Percentiles rank a stretch among this genome's conserved stretches.
Evolutionary conservation across 2,113 vertebrate species (phyloP).

Genomic region (Macaca fascicularis): DNA sequence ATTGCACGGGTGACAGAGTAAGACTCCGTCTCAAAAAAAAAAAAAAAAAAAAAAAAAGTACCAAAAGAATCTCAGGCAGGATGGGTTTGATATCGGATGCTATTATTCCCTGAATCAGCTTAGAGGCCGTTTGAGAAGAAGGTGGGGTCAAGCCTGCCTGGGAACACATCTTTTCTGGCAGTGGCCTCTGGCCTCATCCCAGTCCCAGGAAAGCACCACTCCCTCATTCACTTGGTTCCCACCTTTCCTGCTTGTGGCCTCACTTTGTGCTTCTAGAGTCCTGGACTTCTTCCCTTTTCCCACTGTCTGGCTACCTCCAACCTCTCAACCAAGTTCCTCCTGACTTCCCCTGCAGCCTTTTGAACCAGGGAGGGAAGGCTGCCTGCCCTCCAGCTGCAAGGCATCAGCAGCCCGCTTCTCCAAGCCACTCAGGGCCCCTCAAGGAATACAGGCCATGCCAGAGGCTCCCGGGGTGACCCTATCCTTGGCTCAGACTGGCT

Average conservation of each 20-base stretch:
- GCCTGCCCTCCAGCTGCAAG: not conserved
- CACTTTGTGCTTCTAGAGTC: not conserved
- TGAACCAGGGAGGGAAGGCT: not conserved
- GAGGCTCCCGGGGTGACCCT: not conserved
- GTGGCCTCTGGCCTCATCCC: not conserved
- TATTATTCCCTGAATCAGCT: not conserved
- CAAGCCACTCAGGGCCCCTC: not conserved
- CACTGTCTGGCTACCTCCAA: not conserved
- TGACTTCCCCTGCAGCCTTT: not conserved
- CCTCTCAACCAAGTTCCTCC: not conserved
- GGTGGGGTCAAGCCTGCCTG: not conserved
- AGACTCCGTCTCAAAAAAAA: not conserved
- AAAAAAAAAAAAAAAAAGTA: not conserved
- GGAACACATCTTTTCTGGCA: not conserved
- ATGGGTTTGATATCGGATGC: not conserved
- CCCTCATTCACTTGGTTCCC: not conserved
- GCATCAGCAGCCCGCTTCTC: not conserved
- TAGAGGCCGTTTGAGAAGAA: not conserved
- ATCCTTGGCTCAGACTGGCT: not conserved
- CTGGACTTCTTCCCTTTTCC: not conserved
- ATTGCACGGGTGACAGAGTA: no score
- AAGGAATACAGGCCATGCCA: not conserved
- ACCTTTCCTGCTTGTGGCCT: not conserved
- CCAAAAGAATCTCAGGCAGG: not conserved
- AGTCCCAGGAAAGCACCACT: not conserved